Evolutionary conservation across 2,797 vertebrate species (phyloP).

Genomic region (Xenops minutus): DNA sequence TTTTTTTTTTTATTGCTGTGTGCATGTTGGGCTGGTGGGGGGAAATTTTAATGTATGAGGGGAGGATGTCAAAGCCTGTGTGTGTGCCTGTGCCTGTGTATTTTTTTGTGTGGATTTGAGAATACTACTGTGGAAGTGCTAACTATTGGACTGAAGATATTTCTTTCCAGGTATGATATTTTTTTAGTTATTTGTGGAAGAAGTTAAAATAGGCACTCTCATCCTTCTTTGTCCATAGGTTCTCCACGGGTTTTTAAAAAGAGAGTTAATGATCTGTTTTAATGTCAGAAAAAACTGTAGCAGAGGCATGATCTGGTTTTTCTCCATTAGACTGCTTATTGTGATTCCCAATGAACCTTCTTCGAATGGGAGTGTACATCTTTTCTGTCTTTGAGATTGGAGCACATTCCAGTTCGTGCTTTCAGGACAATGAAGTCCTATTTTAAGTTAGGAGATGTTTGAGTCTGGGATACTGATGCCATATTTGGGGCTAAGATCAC

Average conservation of each 20-base stretch:
- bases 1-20: neutral
- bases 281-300: neutral
- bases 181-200: neutral
- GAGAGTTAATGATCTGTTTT: neutral
- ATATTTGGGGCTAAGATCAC: neutral
- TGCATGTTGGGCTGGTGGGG: neutral
- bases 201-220: neutral
- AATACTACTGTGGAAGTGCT: neutral
- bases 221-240: neutral
- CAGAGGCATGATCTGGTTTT: neutral
- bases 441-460: neutral
- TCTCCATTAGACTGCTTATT: neutral
- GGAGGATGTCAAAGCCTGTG: neutral
- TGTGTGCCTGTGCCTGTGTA: fast-evolving
- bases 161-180: neutral
- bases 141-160: neutral
- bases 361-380: neutral
- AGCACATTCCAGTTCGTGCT: neutral
- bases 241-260: neutral
- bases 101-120: neutral
- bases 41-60: neutral
- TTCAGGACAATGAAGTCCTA: neutral
- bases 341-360: fast-evolving
- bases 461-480: neutral
- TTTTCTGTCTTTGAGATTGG: neutral